phyloP scores from a whole-genome alignment of 35 echinoderm and acorn worm species.

The Patiria miniata region DNA sequence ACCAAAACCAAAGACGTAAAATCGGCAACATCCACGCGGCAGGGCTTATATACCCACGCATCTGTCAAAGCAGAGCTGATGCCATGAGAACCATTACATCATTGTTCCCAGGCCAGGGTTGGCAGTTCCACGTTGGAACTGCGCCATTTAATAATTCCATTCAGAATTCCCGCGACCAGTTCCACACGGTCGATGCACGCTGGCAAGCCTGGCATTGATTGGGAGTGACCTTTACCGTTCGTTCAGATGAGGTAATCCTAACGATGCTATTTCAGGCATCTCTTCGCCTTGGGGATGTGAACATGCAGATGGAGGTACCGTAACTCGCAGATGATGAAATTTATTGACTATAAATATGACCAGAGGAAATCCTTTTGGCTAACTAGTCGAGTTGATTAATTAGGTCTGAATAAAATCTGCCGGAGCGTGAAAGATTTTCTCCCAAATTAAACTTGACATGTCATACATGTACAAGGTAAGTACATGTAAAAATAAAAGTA shows the following conservation, averaged over 20 bases:
- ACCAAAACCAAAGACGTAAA: not conserved
- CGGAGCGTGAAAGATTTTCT: no score
- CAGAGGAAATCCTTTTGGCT: no score
- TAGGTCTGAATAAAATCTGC: no score
- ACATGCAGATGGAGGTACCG: no score
- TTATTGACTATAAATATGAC: no score
- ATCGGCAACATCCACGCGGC: not conserved
- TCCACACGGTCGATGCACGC: not conserved
- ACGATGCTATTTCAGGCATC: not conserved
- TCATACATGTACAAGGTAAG: no score
- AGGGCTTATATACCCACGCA: conserved; percentile 8
- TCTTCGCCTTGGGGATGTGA: no score
- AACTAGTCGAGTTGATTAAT: no score
- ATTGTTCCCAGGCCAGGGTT: conserved; percentile 1
- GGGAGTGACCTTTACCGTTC: not conserved
- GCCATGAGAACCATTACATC: not conserved
- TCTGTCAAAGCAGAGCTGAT: not conserved
- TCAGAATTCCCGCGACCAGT: not conserved
- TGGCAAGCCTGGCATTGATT: not conserved
- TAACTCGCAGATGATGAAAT: no score
- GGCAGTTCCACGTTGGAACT: conserved; percentile 18
- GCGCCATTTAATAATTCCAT: not conserved
- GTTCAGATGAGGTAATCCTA: not conserved
- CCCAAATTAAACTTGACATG: no score
- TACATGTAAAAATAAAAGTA: no score